These are phyloP conservation scores for Calliphora vicina DNA, from an alignment of 1,140 invertebrate genomes.

Conservation along the genomic window DNA sequence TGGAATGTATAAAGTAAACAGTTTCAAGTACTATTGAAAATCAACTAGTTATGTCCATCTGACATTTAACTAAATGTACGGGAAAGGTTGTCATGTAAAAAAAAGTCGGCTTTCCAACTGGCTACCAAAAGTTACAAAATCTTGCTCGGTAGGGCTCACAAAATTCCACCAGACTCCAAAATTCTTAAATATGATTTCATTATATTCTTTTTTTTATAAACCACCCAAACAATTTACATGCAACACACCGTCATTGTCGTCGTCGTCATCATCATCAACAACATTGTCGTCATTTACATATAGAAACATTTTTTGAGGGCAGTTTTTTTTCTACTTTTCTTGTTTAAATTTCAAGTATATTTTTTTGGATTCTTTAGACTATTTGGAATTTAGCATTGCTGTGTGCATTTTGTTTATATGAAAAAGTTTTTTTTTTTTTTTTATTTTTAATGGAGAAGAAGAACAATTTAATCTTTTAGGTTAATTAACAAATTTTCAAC, in stretches of 20 bases:
- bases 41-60: too few relatives aligned
- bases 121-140: too few relatives aligned
- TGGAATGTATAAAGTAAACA: too few relatives aligned
- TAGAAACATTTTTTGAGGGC: neutral
- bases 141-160: too few relatives aligned
- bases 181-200: too few relatives aligned
- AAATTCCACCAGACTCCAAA: too few relatives aligned
- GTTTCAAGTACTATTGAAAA: too few relatives aligned
- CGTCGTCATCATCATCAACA: neutral
- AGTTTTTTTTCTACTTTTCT: neutral
- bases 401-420: neutral
- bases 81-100: too few relatives aligned
- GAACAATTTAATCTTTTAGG: neutral
- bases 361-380: neutral
- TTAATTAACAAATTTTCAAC: neutral
- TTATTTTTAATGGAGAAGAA: too few relatives aligned
- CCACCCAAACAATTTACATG: neutral
- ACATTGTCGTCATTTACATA: neutral
- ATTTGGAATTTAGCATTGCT: neutral
- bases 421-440: neutral
- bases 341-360: neutral
- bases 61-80: too few relatives aligned
- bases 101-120: too few relatives aligned
- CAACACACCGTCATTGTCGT: neutral
- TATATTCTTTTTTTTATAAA: neutral